phyloP scores from a whole-genome alignment of 2,113 vertebrate genomes.

The Callospermophilus lateralis region DNA sequence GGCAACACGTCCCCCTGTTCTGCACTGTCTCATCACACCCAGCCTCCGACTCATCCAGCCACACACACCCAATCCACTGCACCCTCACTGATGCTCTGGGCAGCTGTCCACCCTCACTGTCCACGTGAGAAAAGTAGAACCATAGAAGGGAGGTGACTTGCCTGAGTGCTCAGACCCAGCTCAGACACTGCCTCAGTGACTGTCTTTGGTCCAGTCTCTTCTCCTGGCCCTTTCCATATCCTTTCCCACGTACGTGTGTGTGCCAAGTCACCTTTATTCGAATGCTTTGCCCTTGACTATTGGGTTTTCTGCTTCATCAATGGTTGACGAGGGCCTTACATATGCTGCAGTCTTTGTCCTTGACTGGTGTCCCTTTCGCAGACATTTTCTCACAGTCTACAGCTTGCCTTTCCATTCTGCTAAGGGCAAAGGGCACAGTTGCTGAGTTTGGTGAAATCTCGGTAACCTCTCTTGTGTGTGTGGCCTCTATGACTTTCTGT shows the following conservation, averaged over 20 bases:
- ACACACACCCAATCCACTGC: not conserved
- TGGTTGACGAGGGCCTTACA: not conserved
- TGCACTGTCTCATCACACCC: not conserved
- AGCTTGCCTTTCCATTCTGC: not conserved
- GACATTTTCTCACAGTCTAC: not conserved
- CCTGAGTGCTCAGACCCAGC: not conserved
- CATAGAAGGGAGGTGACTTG: not conserved
- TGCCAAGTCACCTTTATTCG: not conserved
- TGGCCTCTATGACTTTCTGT: not conserved
- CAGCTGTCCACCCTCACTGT: not conserved
- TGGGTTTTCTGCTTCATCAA: not conserved
- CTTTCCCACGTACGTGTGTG: no score
- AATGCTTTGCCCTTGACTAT: not conserved
- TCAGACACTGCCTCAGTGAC: not conserved
- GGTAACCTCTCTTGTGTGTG: accelerated
- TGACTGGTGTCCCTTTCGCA: not conserved
- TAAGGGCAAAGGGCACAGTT: not conserved
- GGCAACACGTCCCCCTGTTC: not conserved
- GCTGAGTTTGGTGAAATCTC: not conserved
- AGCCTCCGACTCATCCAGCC: not conserved
- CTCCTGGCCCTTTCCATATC: not conserved
- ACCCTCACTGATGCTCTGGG: not conserved
- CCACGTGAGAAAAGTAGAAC: not conserved
- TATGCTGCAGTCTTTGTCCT: not conserved
- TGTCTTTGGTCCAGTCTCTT: not conserved